Conservation (phyloP, 2,888 invertebrate species). For the Subacronicta megacephala region DNA sequence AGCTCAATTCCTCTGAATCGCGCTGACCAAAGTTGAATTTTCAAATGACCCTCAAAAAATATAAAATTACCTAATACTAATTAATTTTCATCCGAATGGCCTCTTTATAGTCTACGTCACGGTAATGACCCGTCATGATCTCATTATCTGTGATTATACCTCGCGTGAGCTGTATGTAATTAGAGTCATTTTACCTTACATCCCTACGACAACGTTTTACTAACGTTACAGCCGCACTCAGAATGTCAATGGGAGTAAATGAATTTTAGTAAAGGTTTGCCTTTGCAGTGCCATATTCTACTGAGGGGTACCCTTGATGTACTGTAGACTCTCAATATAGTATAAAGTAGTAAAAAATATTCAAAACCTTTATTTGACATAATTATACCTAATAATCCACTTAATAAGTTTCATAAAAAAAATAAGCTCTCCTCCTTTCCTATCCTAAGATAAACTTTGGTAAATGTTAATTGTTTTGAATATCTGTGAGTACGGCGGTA, state of each 20-base stretch:
- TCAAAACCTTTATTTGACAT: too few species aligned
- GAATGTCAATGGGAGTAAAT: neutral
- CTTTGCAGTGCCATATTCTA: too few species aligned
- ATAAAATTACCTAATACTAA: conserved; percentile 6
- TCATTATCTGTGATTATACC: conserved; percentile 41
- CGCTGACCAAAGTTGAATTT: neutral
- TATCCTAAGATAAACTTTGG: too few species aligned
- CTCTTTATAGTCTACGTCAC: conserved; percentile 32
- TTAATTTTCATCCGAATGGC: conserved; percentile 14
- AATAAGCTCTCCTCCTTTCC: too few species aligned
- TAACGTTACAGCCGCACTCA: neutral
- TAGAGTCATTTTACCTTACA: conserved; percentile 31
- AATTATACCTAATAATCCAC: too few species aligned
- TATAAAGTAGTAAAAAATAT: too few species aligned
- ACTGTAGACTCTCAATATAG: too few species aligned
- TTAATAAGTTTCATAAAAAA: too few species aligned
- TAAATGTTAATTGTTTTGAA: neutral
- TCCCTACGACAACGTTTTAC: neutral
- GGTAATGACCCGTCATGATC: conserved; percentile 28
- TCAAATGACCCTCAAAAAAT: neutral
- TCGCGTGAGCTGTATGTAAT: conserved; percentile 37
- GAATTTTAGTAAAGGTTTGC: neutral
- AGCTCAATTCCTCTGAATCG: too few species aligned
- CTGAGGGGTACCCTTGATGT: too few species aligned
- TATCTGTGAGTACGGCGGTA: conserved; percentile 1